Evolutionary conservation across 2,113 vertebrate genomes (phyloP).

Genomic region (Python bivittatus): DNA sequence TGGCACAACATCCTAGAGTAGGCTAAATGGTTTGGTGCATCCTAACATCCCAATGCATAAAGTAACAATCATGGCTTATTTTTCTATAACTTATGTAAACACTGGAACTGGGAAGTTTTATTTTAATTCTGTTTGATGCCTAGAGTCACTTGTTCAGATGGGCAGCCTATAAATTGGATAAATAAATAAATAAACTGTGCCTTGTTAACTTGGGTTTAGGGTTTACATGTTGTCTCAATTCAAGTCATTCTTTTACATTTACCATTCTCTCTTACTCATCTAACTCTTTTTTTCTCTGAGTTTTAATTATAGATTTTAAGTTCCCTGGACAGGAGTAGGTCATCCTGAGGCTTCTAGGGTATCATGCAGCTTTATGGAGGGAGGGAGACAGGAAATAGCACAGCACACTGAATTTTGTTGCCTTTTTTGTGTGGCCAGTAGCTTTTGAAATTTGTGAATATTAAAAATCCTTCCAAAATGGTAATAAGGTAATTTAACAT

Average conservation of each 20-base stretch:
- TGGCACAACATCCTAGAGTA: background rate
- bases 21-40: background rate
- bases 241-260: background rate
- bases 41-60: background rate
- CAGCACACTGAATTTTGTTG: background rate
- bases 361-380: background rate
- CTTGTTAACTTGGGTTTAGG: background rate
- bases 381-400: background rate
- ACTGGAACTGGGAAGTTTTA: background rate
- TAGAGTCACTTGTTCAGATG: background rate
- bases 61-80: background rate
- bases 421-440: conserved; percentile 21
- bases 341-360: background rate
- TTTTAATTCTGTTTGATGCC: background rate
- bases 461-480: conserved; percentile 12
- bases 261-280: background rate
- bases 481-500: conserved; percentile 14
- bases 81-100: background rate
- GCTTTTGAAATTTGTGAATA: conserved; percentile 6
- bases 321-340: background rate
- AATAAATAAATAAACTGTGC: background rate
- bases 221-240: background rate
- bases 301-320: background rate
- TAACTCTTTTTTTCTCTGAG: background rate
- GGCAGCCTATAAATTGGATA: background rate